Conservation (phyloP, 2,113 vertebrate genomes). For the Heterocephalus glaber region DNA sequence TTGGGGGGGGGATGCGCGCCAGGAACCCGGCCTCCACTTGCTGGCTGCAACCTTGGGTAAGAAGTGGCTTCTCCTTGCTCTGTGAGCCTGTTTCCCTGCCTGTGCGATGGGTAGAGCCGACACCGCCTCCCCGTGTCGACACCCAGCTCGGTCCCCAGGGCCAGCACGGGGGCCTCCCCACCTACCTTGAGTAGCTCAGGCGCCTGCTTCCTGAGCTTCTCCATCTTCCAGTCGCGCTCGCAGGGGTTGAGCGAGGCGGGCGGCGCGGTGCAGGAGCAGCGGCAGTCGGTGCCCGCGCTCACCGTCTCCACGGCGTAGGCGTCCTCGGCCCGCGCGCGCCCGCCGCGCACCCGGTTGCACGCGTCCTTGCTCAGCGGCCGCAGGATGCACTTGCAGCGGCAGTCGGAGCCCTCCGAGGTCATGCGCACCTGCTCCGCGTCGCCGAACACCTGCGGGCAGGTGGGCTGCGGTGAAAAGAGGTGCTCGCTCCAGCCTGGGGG, state of each 20-base stretch:
- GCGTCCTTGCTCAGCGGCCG: slow-evolving; percentile 94
- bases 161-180: not conserved
- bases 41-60: not conserved
- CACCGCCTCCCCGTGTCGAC: not conserved
- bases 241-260: slow-evolving; percentile 98
- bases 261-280: slow-evolving; percentile 95
- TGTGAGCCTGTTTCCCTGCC: not conserved
- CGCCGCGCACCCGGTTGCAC: slow-evolving; percentile 90
- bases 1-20: too few species aligned
- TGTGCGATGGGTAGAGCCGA: not conserved
- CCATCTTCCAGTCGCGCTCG: slow-evolving; percentile 97
- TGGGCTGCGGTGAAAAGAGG: rapidly evolving
- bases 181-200: slow-evolving; percentile 95
- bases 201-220: slow-evolving; percentile 96
- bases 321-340: slow-evolving; percentile 91
- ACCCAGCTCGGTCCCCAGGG: not conserved
- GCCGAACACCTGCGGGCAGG: slow-evolving; percentile 87
- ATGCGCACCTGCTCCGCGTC: slow-evolving; percentile 94
- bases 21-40: not conserved
- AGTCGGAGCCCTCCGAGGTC: slow-evolving; percentile 97
- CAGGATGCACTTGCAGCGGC: slow-evolving; percentile 98
- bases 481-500: not conserved
- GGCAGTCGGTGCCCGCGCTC: slow-evolving; percentile 95
- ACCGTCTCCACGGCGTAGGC: slow-evolving; percentile 98
- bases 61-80: not conserved